phyloP scores from a whole-genome alignment of 1,140 invertebrate species.

The Leptinotarsa lineolata region DNA sequence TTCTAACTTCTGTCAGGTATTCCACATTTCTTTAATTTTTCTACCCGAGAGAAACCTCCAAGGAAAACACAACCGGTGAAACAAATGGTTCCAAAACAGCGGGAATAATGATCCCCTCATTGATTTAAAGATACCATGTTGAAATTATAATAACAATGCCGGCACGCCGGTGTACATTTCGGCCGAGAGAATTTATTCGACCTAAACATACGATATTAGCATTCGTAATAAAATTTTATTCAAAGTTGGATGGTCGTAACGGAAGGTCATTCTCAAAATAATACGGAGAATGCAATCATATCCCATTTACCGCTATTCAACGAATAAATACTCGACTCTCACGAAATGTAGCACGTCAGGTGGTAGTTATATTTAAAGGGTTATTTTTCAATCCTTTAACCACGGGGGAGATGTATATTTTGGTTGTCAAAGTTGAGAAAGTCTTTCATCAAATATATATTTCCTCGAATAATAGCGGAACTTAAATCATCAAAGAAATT shows the following conservation, averaged over 20 bases:
- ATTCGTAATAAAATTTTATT: constrained; percentile 29
- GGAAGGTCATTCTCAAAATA: constrained; percentile 27
- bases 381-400: constrained; percentile 8
- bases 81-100: not conserved
- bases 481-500: too few relatives aligned
- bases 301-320: constrained; percentile 14
- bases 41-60: not conserved
- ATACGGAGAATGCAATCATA: constrained; percentile 24
- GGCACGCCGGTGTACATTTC: constrained; percentile 20
- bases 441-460: too few relatives aligned
- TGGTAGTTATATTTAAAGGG: constrained; percentile 18
- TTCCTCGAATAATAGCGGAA: too few relatives aligned
- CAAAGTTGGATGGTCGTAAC: constrained; percentile 20
- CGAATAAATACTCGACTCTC: constrained; percentile 19
- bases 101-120: constrained; percentile 3
- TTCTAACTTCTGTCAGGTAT: too few relatives aligned
- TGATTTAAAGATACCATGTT: constrained; percentile 19
- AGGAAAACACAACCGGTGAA: not conserved
- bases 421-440: not conserved
- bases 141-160: constrained; percentile 24
- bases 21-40: too few relatives aligned
- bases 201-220: constrained; percentile 26
- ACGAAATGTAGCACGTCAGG: constrained; percentile 17
- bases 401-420: not conserved
- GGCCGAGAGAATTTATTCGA: constrained; percentile 18